A percentile compares a stretch with the other conserved stretches of the same genome.
These are phyloP conservation scores for Bombus terrestris DNA, from an alignment of 1,140 invertebrate species.

Conservation along the genomic window DNA sequence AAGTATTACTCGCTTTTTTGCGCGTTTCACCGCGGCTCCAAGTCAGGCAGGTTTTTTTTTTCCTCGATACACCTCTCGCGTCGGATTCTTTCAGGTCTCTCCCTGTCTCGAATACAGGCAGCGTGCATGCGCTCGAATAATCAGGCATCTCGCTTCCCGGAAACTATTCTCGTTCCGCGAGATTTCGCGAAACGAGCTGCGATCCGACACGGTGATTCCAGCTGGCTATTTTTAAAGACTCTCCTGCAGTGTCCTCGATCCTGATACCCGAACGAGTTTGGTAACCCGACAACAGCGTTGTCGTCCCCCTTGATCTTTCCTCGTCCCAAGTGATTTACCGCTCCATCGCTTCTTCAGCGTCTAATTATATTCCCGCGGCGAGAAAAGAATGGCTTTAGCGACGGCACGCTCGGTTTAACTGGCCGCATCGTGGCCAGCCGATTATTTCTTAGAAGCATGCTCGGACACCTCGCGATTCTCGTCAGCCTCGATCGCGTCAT, in stretches of 20 bases:
- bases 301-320: constrained; percentile 56
- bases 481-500: constrained; percentile 9
- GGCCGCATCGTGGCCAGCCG: neutral
- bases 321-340: constrained; percentile 58
- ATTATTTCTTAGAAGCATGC: constrained; percentile 1
- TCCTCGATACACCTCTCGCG: too few species aligned
- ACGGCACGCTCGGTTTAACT: constrained; percentile 16
- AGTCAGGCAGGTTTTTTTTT: neutral
- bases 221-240: constrained; percentile 51
- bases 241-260: neutral
- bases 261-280: constrained; percentile 51
- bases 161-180: constrained; percentile 47
- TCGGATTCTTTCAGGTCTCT: neutral
- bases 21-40: too few species aligned
- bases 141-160: constrained; percentile 34
- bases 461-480: neutral
- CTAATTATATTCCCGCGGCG: constrained; percentile 56
- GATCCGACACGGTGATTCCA: neutral
- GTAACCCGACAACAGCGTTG: constrained; percentile 38
- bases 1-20: too few species aligned
- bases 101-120: neutral
- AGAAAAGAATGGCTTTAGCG: constrained; percentile 42
- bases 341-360: constrained; percentile 32
- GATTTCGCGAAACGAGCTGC: constrained; percentile 27
- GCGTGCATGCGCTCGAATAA: neutral